A percentile compares a stretch with the other conserved stretches of the same genome.
phyloP scores from a whole-genome alignment of 2,888 invertebrate genomes.

The Lasioglossum marginatum region DNA sequence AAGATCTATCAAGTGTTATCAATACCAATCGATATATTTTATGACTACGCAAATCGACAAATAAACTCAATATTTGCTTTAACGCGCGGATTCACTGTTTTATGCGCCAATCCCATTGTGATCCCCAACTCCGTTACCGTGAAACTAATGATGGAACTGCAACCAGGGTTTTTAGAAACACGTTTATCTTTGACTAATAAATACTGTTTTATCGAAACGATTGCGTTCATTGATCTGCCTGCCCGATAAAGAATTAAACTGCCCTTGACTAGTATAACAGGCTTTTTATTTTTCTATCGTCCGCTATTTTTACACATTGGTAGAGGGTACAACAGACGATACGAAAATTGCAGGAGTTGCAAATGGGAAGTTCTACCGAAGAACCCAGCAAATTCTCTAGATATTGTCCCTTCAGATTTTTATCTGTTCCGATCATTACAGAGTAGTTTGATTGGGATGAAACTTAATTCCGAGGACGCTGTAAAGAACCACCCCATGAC shows the following conservation, averaged over 20 bases:
- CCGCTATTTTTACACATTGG: neutral
- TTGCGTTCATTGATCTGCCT: conserved; percentile 10
- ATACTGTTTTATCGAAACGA: conserved; percentile 48
- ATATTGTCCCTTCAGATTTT: too few relatives aligned
- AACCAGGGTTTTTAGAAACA: conserved; percentile 52
- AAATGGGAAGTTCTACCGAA: too few relatives aligned
- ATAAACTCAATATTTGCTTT: conserved; percentile 79
- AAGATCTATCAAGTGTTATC: conserved; percentile 73
- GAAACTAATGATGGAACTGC: conserved; percentile 51
- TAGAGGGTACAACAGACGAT: too few relatives aligned
- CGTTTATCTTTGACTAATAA: conserved; percentile 56
- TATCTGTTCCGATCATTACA: too few relatives aligned
- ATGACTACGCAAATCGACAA: conserved; percentile 77
- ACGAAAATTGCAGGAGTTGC: too few relatives aligned
- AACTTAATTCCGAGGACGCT: too few relatives aligned
- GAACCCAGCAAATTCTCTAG: too few relatives aligned
- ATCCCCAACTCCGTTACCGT: conserved; percentile 29
- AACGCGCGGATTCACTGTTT: conserved; percentile 54
- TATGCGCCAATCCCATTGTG: conserved; percentile 26
- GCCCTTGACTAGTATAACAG: neutral
- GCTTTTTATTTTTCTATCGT: neutral
- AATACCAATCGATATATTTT: conserved; percentile 78
- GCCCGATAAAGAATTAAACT: neutral
- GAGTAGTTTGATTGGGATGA: too few relatives aligned
- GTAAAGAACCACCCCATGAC: too few relatives aligned